Conservation (phyloP, 2,113 vertebrate genomes). For the Perognathus longimembris region DNA sequence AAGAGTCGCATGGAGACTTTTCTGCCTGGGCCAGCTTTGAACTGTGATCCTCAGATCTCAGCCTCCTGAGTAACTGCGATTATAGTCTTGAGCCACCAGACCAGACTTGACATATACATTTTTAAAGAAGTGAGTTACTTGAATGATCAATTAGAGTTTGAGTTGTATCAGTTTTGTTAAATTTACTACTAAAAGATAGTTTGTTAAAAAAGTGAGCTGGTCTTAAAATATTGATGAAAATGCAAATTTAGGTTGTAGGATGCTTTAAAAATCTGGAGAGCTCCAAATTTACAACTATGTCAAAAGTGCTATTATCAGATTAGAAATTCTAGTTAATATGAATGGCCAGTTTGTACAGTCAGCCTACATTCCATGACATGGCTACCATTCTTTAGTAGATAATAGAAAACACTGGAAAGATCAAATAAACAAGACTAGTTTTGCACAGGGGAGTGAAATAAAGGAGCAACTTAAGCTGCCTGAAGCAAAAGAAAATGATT, state of each 20-base stretch:
- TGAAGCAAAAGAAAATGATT: background rate
- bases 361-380: background rate
- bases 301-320: background rate
- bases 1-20: no score
- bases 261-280: slow-evolving; percentile 10
- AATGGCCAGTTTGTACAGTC: background rate
- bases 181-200: slow-evolving; percentile 30
- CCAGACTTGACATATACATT: background rate
- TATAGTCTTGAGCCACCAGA: no score
- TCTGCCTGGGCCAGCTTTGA: no score
- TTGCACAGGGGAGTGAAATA: no score
- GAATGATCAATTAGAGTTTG: background rate
- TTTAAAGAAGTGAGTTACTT: slow-evolving; percentile 31
- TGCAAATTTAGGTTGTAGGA: background rate
- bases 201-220: background rate
- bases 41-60: no score
- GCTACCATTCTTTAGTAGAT: background rate
- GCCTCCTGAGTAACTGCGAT: no score
- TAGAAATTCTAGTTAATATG: background rate
- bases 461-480: background rate
- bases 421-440: background rate
- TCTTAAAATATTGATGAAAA: background rate
- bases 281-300: background rate
- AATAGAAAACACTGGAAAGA: background rate
- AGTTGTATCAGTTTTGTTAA: slow-evolving; percentile 24